Base-by-base conservation (phyloP, 2,797 vertebrate genomes). In the Phaenicophaeus curvirostris region DNA sequence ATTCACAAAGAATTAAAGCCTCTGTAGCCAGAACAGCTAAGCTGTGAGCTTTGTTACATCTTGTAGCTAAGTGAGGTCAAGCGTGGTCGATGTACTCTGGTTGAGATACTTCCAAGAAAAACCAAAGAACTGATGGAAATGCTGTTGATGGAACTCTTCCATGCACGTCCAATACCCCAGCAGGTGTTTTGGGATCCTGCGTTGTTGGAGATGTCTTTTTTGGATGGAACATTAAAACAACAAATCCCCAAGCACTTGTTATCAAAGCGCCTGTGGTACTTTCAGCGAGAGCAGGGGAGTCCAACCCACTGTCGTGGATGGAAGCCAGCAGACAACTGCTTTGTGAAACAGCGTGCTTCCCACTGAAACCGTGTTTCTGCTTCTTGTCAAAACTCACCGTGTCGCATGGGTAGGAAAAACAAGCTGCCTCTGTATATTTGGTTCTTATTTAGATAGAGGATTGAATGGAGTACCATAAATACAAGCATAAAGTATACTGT, bases 171-270 rank as follows among this genome's bases (percentile, higher is more conserved):
- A 96, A 94, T 50, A 63, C 59, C 94, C 87, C 96, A 96, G 96
- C 96, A 97, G 95, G 96, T 95, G 95, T 86, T 94, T 61, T 17
- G 74, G 89, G 95, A 94, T 71, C 77, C 94, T 71, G 66, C 25
- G 67, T 5, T 77, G 94, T 15, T 51, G 83, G 83, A 96, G 93
- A 97, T 96, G 96, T 95, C 95, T 91, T 93, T 97, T 93, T 97
- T 97, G 95, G 95, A 96, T 0, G n/a, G 74, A 94, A 96, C 87
- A 95, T 80, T 79, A 94, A 94, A 96, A 94, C 87, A 93, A 97
- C 94, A 97, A 96, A 96, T 96, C 96, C 95, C 95, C 15, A 41
- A 94, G 91, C 93, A 54, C 91, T 97, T 67, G 93, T 97, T 96
- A 95, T 94, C 95, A 93, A 96, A 96, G 94, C 94, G 95, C 94